Evolutionary conservation across 2,888 invertebrate genomes (phyloP).

Genomic region (Caenorhabditis auriculariae): DNA sequence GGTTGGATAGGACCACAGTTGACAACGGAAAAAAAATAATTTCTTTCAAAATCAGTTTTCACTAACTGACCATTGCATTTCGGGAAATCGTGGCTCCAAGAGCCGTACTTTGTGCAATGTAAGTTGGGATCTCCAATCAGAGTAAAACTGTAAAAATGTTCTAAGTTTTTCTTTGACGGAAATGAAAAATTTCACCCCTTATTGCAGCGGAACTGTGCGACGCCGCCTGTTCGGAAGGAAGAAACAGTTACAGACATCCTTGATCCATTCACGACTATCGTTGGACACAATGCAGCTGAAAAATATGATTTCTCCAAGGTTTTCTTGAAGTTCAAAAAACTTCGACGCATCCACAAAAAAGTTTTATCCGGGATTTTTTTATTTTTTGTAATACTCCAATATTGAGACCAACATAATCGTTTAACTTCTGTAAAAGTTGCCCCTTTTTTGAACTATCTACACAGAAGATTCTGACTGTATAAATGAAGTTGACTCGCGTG

Average conservation of each 20-base stretch:
- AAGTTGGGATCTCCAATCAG: conserved; percentile 49
- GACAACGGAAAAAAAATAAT: conserved; percentile 19
- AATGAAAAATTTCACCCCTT: too few species aligned
- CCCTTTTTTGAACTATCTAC: too few species aligned
- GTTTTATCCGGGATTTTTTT: too few species aligned
- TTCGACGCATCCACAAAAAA: neutral
- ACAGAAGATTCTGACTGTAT: too few species aligned
- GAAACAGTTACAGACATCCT: conserved; percentile 47
- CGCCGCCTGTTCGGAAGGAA: conserved; percentile 65
- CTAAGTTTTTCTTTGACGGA: too few species aligned
- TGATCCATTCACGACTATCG: conserved; percentile 44
- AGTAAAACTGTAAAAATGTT: conserved; percentile 22
- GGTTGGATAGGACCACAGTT: conserved; percentile 35
- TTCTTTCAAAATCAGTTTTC: neutral
- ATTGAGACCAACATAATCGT: too few species aligned
- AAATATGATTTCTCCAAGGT: neutral
- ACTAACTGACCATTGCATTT: conserved; percentile 39
- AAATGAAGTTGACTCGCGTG: too few species aligned
- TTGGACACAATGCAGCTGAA: conserved; percentile 56
- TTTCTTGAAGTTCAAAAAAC: neutral
- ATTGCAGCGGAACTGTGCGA: conserved; percentile 72
- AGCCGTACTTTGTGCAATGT: conserved; percentile 53
- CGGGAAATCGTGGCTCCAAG: conserved; percentile 55
- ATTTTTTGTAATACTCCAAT: too few species aligned
- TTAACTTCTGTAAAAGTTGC: too few species aligned